Evolutionary conservation across 1,140 invertebrate species (phyloP).

Genomic region (Drosophila eugracilis): DNA sequence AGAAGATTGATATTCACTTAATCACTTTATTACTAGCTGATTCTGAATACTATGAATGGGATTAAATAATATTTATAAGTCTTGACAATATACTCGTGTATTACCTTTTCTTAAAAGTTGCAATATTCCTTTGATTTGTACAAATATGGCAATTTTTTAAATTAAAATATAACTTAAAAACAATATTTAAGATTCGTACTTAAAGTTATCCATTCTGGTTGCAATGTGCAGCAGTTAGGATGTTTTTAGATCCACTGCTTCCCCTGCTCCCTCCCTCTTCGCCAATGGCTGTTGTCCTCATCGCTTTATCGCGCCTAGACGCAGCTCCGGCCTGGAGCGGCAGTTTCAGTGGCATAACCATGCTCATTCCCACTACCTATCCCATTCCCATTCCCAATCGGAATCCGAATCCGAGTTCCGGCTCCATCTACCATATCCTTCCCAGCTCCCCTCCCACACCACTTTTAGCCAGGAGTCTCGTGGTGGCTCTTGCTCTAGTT

Average conservation of each 20-base stretch:
- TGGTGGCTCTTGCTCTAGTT: conserved; percentile 66
- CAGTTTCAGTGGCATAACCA: conserved; percentile 27
- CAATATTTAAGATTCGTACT: too few species aligned
- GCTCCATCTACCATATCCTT: conserved; percentile 6
- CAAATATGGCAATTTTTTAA: too few species aligned
- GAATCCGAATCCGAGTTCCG: neutral
- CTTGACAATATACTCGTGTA: too few species aligned
- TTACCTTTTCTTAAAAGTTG: too few species aligned
- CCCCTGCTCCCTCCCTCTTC: conserved; percentile 19
- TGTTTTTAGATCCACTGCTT: conserved; percentile 49
- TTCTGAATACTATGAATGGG: too few species aligned
- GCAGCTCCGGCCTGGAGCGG: conserved; percentile 24
- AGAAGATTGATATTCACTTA: too few species aligned
- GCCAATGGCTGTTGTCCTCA: conserved; percentile 39
- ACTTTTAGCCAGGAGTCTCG: conserved; percentile 49
- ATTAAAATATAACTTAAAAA: too few species aligned
- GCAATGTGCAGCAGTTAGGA: conserved; percentile 59
- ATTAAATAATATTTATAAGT: too few species aligned
- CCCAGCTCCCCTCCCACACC: conserved; percentile 23
- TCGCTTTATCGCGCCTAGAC: conserved; percentile 49
- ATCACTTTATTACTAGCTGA: too few species aligned
- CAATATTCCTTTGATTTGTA: too few species aligned
- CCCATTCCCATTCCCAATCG: neutral
- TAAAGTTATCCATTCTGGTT: neutral
- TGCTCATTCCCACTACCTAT: conserved; percentile 2